A percentile compares a stretch with the other conserved stretches of the same genome.
phyloP scores from a whole-genome alignment of 1,140 invertebrate species.

The Drosophila mayri region DNA sequence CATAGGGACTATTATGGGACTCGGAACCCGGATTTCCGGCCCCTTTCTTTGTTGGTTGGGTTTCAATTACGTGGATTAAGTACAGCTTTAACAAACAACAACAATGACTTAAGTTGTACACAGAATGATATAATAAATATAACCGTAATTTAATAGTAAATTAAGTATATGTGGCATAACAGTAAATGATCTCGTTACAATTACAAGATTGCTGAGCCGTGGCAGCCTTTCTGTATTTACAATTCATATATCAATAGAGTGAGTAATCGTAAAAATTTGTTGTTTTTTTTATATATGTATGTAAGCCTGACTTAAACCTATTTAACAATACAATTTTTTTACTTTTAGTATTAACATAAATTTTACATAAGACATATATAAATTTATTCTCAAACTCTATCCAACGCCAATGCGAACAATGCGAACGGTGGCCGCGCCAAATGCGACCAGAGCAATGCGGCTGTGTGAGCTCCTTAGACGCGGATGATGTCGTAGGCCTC shows the following conservation, averaged over 20 bases:
- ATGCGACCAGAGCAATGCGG: slow-evolving; percentile 20
- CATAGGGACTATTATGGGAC: slow-evolving; percentile 12
- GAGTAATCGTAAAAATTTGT: slow-evolving; percentile 55
- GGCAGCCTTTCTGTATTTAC: slow-evolving; percentile 78
- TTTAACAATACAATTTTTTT: slow-evolving; percentile 73
- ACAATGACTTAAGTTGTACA: slow-evolving; percentile 67
- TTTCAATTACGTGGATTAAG: slow-evolving; percentile 51
- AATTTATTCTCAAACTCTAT: slow-evolving; percentile 21
- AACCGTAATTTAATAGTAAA: slow-evolving; percentile 44
- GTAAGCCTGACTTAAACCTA: slow-evolving; percentile 68
- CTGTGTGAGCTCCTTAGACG: slow-evolving; percentile 43
- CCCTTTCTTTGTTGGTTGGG: neutral
- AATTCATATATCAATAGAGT: slow-evolving; percentile 61
- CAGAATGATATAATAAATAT: slow-evolving; percentile 59
- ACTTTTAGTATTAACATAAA: slow-evolving; percentile 76
- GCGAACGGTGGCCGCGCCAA: slow-evolving; percentile 5
- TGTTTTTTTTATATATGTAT: slow-evolving; percentile 58
- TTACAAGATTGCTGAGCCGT: slow-evolving; percentile 76
- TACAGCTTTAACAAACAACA: slow-evolving; percentile 82
- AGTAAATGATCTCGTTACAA: slow-evolving; percentile 74
- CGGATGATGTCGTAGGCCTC: slow-evolving; percentile 95
- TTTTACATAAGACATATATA: slow-evolving; percentile 61
- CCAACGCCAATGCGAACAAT: slow-evolving; percentile 37
- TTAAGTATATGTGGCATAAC: slow-evolving; percentile 64
- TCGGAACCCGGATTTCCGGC: slow-evolving; percentile 2